Percentiles rank a stretch among this genome's conserved stretches.
These are phyloP conservation scores for Conus ventricosus DNA, from an alignment of 1,140 invertebrate genomes.

Conservation along the genomic window DNA sequence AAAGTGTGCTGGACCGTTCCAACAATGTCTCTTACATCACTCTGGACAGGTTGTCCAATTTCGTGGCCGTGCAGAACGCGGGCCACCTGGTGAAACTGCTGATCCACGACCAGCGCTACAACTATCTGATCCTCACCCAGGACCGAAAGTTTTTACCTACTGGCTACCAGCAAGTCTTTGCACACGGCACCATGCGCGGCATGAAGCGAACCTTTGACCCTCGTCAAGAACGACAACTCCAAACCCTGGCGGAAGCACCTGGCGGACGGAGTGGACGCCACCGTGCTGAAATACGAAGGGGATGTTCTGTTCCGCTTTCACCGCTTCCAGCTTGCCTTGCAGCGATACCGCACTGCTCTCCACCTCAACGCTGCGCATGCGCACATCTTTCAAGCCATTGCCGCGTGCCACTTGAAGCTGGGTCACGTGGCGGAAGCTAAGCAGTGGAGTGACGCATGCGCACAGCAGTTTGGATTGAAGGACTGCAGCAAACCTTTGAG, in stretches of 20 bases:
- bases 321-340: conserved; percentile 46
- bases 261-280: conserved; percentile 55
- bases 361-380: not conserved
- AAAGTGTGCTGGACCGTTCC: not conserved
- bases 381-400: conserved; percentile 27
- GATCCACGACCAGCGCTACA: conserved; percentile 60
- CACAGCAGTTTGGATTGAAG: not conserved
- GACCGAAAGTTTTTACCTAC: conserved; percentile 47
- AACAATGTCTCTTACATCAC: conserved; percentile 38
- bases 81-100: conserved; percentile 60
- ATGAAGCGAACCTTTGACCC: conserved; percentile 48
- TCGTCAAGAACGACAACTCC: conserved; percentile 44
- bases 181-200: conserved; percentile 55
- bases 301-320: conserved; percentile 56
- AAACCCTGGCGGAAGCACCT: conserved; percentile 36
- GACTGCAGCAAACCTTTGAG: not conserved
- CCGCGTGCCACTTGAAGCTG: not conserved
- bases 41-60: conserved; percentile 58
- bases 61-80: conserved; percentile 60
- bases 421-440: not conserved
- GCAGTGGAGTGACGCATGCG: conserved; percentile 22
- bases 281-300: conserved; percentile 63
- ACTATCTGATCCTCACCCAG: conserved; percentile 60
- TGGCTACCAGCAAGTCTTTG: conserved; percentile 60
- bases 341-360: conserved; percentile 44